A percentile compares a stretch with the other conserved stretches of the same genome.
Conservation (phyloP, 2,113 vertebrate species). For the Trogon surrucura region DNA sequence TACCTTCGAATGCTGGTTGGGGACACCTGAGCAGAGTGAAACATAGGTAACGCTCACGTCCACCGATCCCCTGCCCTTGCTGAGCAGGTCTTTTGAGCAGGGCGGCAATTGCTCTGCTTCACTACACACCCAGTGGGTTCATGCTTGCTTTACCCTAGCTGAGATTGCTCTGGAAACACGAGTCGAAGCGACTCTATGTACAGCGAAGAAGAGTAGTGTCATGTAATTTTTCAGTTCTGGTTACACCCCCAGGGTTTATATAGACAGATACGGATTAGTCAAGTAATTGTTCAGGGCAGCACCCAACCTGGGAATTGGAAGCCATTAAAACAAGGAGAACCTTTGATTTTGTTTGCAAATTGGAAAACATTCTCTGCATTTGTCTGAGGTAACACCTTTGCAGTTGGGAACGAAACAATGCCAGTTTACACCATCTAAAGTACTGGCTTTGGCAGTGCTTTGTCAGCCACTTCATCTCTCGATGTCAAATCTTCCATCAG, state of each 20-base stretch:
- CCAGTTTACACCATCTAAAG: neutral
- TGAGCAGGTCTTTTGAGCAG: neutral
- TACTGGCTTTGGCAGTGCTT: neutral
- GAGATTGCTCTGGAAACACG: neutral
- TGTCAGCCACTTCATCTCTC: conserved; percentile 1
- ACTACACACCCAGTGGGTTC: neutral
- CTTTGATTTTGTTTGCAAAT: neutral
- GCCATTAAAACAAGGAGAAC: neutral
- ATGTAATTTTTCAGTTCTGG: neutral
- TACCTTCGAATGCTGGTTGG: neutral
- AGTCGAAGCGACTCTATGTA: neutral
- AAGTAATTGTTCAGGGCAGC: neutral
- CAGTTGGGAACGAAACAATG: neutral
- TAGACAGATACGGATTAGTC: neutral
- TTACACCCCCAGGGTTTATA: neutral
- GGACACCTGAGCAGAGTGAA: neutral
- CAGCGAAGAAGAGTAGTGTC: neutral
- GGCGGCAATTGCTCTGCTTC: neutral
- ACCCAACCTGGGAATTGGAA: neutral
- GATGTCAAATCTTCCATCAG: neutral
- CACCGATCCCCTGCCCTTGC: neutral
- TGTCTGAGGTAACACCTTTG: neutral
- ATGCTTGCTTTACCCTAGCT: neutral
- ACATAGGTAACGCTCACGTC: accelerated
- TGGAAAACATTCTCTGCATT: neutral